A percentile compares a stretch with the other conserved stretches of the same genome.
These are phyloP conservation scores for Poliocrania exsul DNA, from an alignment of 2,797 vertebrate species.

Conservation along the genomic window DNA sequence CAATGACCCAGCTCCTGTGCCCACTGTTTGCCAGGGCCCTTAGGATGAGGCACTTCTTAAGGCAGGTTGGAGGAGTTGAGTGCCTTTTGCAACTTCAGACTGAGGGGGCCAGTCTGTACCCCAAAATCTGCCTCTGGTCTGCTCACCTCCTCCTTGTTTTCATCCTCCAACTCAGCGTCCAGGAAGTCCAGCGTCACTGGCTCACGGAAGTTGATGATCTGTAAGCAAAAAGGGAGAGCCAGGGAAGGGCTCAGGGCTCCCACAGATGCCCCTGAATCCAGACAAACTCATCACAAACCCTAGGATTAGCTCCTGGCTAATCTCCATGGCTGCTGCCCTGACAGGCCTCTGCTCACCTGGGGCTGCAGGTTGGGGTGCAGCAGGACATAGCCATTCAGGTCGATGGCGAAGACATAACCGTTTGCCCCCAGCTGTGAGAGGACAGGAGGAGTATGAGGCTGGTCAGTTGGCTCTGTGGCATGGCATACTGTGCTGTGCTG, in stretches of 20 bases:
- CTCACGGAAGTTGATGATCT: constrained; percentile 96
- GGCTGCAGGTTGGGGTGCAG: constrained; percentile 95
- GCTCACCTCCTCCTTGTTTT: constrained; percentile 92
- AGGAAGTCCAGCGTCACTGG: constrained; percentile 95
- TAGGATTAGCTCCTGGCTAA: background rate
- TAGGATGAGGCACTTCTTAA: background rate
- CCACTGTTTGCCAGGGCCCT: fast-evolving
- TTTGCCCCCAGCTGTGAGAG: constrained; percentile 87
- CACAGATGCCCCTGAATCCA: fast-evolving
- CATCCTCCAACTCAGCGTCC: constrained; percentile 94
- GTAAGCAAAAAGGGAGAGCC: constrained; percentile 18
- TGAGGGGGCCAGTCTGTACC: background rate
- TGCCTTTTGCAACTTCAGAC: background rate
- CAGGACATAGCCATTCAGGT: constrained; percentile 94
- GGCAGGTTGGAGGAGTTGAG: background rate
- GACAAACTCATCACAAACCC: background rate
- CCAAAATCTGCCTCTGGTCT: background rate
- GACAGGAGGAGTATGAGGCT: background rate
- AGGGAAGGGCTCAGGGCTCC: background rate
- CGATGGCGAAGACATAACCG: constrained; percentile 94
- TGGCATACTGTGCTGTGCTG: background rate
- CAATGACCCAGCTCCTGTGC: background rate
- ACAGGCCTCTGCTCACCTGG: constrained; percentile 78
- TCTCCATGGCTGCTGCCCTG: fast-evolving
- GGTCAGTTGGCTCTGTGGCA: fast-evolving